phyloP scores from a whole-genome alignment of 2,888 invertebrate species.

The Cephus pygmeus region DNA sequence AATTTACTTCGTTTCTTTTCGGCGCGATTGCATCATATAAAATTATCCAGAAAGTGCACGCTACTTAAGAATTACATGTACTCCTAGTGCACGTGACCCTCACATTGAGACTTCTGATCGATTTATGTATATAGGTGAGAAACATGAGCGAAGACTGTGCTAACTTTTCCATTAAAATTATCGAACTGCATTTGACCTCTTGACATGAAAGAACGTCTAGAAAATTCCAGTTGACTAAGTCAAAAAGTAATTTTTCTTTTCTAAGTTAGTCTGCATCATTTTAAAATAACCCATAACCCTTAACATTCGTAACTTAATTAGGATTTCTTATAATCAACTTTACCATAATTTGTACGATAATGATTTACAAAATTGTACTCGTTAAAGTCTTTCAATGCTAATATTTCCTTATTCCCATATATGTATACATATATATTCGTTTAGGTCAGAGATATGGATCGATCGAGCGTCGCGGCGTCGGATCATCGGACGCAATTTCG shows the following conservation, averaged over 20 bases:
- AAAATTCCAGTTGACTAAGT: neutral
- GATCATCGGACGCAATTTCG: neutral
- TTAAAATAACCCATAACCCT: neutral
- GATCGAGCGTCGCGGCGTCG: neutral
- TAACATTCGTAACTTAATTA: neutral
- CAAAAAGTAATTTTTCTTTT: neutral
- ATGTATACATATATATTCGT: slow-evolving; percentile 22
- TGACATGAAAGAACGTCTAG: neutral
- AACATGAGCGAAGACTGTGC: neutral
- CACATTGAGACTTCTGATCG: neutral
- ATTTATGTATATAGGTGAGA: neutral
- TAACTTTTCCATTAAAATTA: neutral
- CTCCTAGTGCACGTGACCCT: neutral
- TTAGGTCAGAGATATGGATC: slow-evolving; percentile 12
- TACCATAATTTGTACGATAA: neutral
- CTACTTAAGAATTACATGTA: neutral
- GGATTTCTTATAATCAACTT: neutral
- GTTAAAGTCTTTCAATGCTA: neutral
- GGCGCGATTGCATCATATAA: neutral
- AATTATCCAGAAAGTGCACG: neutral
- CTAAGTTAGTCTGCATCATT: neutral
- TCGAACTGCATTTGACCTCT: neutral
- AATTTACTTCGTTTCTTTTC: neutral
- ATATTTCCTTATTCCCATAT: neutral
- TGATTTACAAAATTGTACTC: neutral